Evolutionary conservation across 1,140 invertebrate species (phyloP).

Genomic region (Cecropterus lyciades): DNA sequence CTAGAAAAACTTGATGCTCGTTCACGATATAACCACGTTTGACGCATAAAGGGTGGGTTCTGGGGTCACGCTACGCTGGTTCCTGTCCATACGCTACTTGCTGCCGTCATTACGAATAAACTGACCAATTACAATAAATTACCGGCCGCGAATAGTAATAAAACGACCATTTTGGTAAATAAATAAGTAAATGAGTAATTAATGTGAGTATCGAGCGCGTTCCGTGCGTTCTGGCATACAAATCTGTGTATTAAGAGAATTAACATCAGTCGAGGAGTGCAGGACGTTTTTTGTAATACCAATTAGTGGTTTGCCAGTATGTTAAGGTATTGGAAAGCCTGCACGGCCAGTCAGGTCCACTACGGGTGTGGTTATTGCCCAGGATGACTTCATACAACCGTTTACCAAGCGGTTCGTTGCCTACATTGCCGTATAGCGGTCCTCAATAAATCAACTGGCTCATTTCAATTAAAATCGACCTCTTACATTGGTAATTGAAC

Average conservation of each 20-base stretch:
- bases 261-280: constrained; percentile 41
- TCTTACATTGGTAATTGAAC: no score
- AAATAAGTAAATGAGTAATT: constrained; percentile 55
- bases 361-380: constrained; percentile 3
- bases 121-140: constrained; percentile 55
- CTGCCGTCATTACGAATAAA: constrained; percentile 32
- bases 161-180: constrained; percentile 56
- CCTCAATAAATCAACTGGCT: neutral
- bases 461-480: no score
- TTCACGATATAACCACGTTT: neutral
- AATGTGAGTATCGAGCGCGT: constrained; percentile 32
- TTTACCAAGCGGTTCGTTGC: neutral
- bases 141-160: constrained; percentile 46
- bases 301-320: constrained; percentile 43
- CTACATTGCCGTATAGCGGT: neutral
- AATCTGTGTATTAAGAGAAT: constrained; percentile 51
- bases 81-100: constrained; percentile 5
- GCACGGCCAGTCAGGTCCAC: no score
- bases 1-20: neutral
- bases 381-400: constrained; percentile 1
- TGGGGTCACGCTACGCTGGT: constrained; percentile 16
- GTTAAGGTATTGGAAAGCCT: constrained; percentile 25
- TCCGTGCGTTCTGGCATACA: constrained; percentile 43
- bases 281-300: constrained; percentile 40
- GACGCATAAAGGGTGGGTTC: constrained; percentile 2